Evolutionary conservation across 2,797 vertebrate genomes (phyloP), one percentile per base, ranked within the genome.

Genomic region (Gallinago solitaria): DNA sequence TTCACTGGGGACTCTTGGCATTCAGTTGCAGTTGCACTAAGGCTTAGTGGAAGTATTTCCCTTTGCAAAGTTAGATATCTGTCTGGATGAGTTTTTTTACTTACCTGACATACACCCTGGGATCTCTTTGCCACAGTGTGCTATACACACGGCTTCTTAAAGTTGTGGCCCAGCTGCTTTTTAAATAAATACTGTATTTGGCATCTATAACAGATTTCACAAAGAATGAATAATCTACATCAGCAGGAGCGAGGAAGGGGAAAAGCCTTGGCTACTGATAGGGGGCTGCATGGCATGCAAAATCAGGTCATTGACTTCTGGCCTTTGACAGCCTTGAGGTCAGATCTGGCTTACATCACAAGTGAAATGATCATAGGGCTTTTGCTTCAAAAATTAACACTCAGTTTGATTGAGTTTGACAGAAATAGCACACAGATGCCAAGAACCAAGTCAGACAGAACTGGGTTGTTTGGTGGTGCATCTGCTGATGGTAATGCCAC

Each of bases 231-330:
- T 54, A 64, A 59, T 57, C 69, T 54, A 16, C 30, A 5, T 39
- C 6, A 79, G 77, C n/a, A 67, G 78, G 57, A 94, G 83, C 65
- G 71, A 92, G 47, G 43, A 33, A 24, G 0, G 5, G 60, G 76
- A 87, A 95, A 93, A 96, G 74, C 92, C n/a, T 65, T 95, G 80
- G 70, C 86, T 93, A 77, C 95, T 91, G 90, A 96, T 94, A 87
- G 83, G 70, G 86, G 87, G 90, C 88, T 94, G 87, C 94, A 95
- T 89, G 91, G 97, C 97, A 97, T 94, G 93, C 79, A 98, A 98
- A 98, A 98, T 97, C 98, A 97, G 98, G 98, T 98, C 98, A 98
- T 97, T 98, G 98, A 98, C 98, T 98, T 98, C 93, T 97, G 98
- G 97, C 98, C 98, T 98, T 98, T 89, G 96, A 97, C 74, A 95